These are phyloP conservation scores for Octodonta nipae DNA, from an alignment of 2,888 invertebrate species.

Conservation along the genomic window DNA sequence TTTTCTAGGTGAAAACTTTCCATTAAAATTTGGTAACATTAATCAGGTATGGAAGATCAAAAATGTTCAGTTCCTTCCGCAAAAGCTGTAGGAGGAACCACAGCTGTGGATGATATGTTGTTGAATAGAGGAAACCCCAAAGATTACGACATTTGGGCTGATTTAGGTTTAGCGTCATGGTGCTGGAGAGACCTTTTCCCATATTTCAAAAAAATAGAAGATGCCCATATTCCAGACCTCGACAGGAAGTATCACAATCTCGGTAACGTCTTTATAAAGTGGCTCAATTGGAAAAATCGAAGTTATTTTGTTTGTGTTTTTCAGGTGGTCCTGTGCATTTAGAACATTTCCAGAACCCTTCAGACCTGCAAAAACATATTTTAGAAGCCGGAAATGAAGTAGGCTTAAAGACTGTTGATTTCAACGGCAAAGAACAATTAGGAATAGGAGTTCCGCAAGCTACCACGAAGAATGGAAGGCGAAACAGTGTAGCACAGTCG, in stretches of 20 bases:
- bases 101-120: constrained; percentile 69
- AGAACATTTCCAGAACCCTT: constrained; percentile 26
- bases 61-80: constrained; percentile 36
- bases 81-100: constrained; percentile 70
- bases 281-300: neutral
- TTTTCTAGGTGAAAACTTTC: too few species aligned
- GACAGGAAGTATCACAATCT: constrained; percentile 30
- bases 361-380: constrained; percentile 31
- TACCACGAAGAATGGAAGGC: constrained; percentile 50
- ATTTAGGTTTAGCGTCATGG: constrained; percentile 60
- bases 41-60: constrained; percentile 21
- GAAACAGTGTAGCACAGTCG: constrained; percentile 54
- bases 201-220: constrained; percentile 68
- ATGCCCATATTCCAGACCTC: constrained; percentile 46
- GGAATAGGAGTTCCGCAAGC: constrained; percentile 48
- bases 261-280: constrained; percentile 10
- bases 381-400: constrained; percentile 48
- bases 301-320: neutral
- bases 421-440: constrained; percentile 48
- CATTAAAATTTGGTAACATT: too few species aligned
- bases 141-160: constrained; percentile 68
- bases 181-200: constrained; percentile 56
- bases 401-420: constrained; percentile 46
- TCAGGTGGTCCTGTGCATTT: constrained; percentile 42
- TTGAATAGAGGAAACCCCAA: constrained; percentile 56